Conservation (phyloP, 2,113 vertebrate species). For the Madoqua kirkii region DNA sequence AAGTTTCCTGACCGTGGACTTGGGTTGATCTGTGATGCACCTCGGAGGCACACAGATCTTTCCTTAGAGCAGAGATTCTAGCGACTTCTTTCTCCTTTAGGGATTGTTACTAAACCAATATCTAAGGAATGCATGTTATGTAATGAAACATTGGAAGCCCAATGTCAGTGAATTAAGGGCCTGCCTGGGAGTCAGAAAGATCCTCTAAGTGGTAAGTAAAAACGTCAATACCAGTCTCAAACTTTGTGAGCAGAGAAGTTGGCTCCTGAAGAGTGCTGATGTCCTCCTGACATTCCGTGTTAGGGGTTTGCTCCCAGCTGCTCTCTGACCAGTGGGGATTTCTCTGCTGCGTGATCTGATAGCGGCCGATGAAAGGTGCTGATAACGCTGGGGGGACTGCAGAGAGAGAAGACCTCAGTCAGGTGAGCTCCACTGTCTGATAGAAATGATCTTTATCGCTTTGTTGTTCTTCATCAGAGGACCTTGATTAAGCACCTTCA, state of each 20-base stretch:
- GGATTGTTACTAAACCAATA: constrained; percentile 63
- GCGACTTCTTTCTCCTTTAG: constrained; percentile 56
- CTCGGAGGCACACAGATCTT: constrained; percentile 38
- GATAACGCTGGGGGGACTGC: constrained; percentile 35
- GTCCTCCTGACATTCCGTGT: constrained; percentile 50
- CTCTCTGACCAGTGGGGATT: constrained; percentile 54
- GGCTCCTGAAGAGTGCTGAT: constrained; percentile 36
- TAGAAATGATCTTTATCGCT: not conserved
- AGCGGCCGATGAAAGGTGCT: constrained; percentile 49
- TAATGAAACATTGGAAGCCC: constrained; percentile 45
- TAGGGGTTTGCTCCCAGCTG: constrained; percentile 55
- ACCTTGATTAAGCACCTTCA: not conserved
- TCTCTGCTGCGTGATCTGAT: constrained; percentile 58
- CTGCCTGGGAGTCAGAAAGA: constrained; percentile 67
- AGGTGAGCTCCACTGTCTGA: not conserved
- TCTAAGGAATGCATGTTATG: constrained; percentile 56
- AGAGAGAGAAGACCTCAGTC: constrained; percentile 46
- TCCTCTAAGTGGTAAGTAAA: constrained; percentile 66
- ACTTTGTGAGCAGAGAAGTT: constrained; percentile 59
- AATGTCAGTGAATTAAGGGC: constrained; percentile 65
- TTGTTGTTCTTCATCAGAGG: not conserved
- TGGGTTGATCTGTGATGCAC: constrained; percentile 5
- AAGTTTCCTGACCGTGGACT: not conserved
- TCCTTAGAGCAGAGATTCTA: constrained; percentile 62
- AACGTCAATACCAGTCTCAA: constrained; percentile 72